phyloP scores from a whole-genome alignment of 2,113 vertebrate genomes.

The Tauraco erythrolophus region DNA sequence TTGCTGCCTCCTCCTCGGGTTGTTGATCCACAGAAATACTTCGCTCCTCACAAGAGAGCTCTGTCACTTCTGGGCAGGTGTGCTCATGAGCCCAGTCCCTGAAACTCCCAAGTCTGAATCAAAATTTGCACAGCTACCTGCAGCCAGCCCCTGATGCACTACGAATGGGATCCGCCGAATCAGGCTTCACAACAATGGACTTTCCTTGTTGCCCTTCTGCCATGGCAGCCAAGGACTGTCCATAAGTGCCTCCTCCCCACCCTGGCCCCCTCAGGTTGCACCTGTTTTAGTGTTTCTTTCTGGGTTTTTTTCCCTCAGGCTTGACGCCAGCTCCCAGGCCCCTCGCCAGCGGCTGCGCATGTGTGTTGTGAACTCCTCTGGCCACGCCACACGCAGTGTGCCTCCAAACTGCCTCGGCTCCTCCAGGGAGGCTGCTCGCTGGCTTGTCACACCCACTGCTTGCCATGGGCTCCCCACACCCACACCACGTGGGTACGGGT shows the following conservation, averaged over 20 bases:
- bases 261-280: background rate
- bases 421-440: accelerated
- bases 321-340: background rate
- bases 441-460: background rate
- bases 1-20: background rate
- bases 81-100: background rate
- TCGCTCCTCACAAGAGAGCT: background rate
- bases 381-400: background rate
- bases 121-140: background rate
- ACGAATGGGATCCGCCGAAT: accelerated
- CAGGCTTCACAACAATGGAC: accelerated
- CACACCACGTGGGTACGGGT: accelerated
- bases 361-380: background rate
- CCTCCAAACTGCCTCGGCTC: background rate
- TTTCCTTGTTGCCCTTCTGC: background rate
- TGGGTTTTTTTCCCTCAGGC: background rate
- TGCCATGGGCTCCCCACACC: accelerated
- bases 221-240: background rate
- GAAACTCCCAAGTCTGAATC: background rate
- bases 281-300: background rate
- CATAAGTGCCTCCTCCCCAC: background rate
- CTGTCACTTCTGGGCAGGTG: background rate
- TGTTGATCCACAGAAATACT: background rate
- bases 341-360: background rate
- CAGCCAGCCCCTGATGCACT: background rate